These are phyloP conservation scores for Pitta sordida DNA, from an alignment of 2,113 vertebrate genomes.

Conservation along the genomic window DNA sequence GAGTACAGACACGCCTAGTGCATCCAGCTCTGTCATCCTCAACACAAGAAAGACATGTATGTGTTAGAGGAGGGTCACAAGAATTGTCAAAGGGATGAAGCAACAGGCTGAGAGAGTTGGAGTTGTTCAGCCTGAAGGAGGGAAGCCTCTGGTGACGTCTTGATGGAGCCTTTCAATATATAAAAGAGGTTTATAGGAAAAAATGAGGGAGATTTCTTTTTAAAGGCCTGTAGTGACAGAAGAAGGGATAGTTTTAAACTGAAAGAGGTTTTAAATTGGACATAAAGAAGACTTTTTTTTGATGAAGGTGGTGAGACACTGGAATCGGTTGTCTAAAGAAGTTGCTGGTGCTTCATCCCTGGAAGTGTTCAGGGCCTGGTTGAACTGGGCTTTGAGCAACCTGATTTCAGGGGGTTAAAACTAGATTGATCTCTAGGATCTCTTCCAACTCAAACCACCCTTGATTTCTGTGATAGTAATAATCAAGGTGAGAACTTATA, in stretches of 20 bases:
- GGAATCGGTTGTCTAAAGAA: neutral
- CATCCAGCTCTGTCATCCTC: neutral
- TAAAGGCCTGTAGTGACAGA: neutral
- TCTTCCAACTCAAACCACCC: neutral
- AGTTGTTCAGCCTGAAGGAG: neutral
- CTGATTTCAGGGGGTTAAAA: neutral
- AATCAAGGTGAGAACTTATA: neutral
- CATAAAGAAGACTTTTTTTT: neutral
- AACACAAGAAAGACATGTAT: neutral
- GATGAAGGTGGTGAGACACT: neutral
- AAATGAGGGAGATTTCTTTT: neutral
- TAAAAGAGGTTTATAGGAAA: neutral
- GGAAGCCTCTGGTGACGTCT: neutral
- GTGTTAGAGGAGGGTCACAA: neutral
- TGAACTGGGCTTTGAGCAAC: neutral
- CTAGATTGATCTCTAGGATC: neutral
- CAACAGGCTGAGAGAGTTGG: neutral
- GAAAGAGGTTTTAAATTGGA: neutral
- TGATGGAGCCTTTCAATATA: neutral
- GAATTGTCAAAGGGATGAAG: neutral
- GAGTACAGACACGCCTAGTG: too few species aligned
- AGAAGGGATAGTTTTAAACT: neutral
- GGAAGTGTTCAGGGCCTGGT: neutral
- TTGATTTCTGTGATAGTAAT: neutral
- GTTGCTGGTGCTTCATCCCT: neutral